Base-by-base conservation (phyloP, 2,797 vertebrate species). In the Pogoniulus pusillus region DNA sequence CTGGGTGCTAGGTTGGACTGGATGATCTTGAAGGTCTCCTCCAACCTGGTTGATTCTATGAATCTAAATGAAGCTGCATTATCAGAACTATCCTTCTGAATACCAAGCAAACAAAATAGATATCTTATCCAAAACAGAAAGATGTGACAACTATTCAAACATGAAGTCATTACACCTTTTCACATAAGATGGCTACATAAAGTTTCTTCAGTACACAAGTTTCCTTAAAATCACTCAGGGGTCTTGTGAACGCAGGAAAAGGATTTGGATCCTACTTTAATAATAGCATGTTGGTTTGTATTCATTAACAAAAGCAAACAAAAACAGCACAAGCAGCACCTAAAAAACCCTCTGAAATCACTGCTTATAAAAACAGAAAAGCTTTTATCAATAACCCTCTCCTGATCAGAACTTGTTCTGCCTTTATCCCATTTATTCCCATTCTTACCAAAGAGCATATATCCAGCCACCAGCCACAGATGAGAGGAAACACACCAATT, bases 391-490 rank as follows among this genome's bases (percentile, higher is more conserved):
- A 63, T 22, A 73, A 35, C 23, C n/a, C 24, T 39, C 16, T 68
- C 69, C 39, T 68, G n/a, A 45, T 57, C 12, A 59, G n/a, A 89
- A 45, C 8, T 27, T 59, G 7, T 24, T 39, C 34, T 74, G 30
- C 2, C 27, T 65, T 90, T 60, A 84, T 23, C 14, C 18, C 5
- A 81, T 79, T 49, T 53, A 66, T 70, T 79, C 69, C 26, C 23
- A 26, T 88, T 95, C 98, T 97, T 97, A 99, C 99, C 98, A 99
- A 96, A n/a, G 99, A 99, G 95, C 99, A 99, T 96, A 99, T 99
- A 96, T 99, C 99, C 43, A 99, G 97, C 99, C 99, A 99, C 99
- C 99, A 99, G 85, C 99, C 99, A 96, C 99, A 99, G 95, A 99
- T 99, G 72, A 99, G 98, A 43, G 99, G 99, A 93, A 99, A 99